phyloP scores from a whole-genome alignment of 2,888 invertebrate genomes.

The Perdita meconis region DNA sequence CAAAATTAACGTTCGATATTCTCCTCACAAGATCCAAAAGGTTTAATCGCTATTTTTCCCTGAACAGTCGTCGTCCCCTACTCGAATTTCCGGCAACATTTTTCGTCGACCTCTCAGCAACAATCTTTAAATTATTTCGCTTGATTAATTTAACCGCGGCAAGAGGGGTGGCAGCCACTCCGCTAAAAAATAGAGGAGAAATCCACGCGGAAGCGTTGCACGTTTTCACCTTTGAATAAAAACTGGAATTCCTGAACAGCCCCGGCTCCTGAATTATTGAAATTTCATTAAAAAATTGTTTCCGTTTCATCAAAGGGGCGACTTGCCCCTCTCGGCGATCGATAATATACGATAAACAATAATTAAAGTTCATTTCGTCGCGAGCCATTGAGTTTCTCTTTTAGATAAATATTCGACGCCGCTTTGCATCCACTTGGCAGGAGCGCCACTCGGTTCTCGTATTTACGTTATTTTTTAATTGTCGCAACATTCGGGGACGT shows the following conservation, averaged over 20 bases:
- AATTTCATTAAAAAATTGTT: slow-evolving; percentile 39
- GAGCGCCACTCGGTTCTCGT: not conserved
- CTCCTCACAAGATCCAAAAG: too few relatives aligned
- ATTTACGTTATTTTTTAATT: slow-evolving; percentile 17
- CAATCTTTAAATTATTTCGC: too few relatives aligned
- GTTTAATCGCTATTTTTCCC: too few relatives aligned
- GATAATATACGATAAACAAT: not conserved
- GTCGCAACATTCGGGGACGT: not conserved
- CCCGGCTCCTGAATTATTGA: slow-evolving; percentile 8
- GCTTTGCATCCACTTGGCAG: not conserved
- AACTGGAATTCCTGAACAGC: slow-evolving; percentile 3
- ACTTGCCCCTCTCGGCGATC: slow-evolving; percentile 6
- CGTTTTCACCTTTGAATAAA: slow-evolving; percentile 2
- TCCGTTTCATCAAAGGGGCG: slow-evolving; percentile 32
- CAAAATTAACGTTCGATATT: too few relatives aligned
- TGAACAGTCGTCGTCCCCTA: too few relatives aligned
- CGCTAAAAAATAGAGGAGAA: not conserved
- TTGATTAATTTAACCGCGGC: too few relatives aligned
- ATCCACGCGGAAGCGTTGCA: not conserved
- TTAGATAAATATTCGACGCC: not conserved
- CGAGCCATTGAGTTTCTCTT: slow-evolving; percentile 14
- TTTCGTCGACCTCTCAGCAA: too few relatives aligned
- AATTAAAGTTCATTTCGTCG: slow-evolving; percentile 12
- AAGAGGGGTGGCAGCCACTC: too few relatives aligned
- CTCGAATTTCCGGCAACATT: too few relatives aligned